Percentiles rank a stretch among this genome's conserved stretches.
Evolutionary conservation across 2,113 vertebrate species (phyloP).

Genomic region (Progne subis): DNA sequence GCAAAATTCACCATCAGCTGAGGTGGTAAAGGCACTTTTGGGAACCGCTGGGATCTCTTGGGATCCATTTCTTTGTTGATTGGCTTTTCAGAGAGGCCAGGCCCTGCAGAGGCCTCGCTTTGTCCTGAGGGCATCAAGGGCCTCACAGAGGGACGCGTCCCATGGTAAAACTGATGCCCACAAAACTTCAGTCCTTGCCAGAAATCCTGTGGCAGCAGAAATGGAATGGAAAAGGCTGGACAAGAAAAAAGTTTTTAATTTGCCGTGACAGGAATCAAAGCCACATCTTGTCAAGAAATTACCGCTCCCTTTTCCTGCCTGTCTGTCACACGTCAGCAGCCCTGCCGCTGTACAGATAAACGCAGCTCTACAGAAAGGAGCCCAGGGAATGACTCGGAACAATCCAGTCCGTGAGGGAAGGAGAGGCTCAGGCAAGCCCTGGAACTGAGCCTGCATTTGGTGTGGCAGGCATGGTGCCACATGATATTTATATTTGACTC

Average conservation of each 20-base stretch:
- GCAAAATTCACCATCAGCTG: background rate
- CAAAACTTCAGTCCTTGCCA: fast-evolving
- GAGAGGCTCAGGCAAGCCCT: background rate
- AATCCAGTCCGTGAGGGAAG: background rate
- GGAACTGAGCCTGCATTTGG: background rate
- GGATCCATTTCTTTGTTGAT: background rate
- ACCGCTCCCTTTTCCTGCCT: background rate
- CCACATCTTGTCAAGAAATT: background rate
- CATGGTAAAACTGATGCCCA: background rate
- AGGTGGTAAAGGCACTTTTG: background rate
- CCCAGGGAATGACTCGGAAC: background rate
- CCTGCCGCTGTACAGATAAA: background rate
- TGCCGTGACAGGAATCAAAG: background rate
- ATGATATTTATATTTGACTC: background rate
- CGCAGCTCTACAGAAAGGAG: background rate
- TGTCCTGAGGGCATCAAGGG: background rate
- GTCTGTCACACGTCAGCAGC: background rate
- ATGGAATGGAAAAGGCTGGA: background rate
- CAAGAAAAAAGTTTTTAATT: background rate
- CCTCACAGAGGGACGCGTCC: fast-evolving
- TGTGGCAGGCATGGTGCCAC: background rate
- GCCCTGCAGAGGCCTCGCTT: background rate
- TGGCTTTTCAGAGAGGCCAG: background rate
- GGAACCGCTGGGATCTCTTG: background rate
- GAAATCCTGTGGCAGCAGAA: background rate